Conservation (phyloP, 2,888 invertebrate species). For the Caradrina kadenii region DNA sequence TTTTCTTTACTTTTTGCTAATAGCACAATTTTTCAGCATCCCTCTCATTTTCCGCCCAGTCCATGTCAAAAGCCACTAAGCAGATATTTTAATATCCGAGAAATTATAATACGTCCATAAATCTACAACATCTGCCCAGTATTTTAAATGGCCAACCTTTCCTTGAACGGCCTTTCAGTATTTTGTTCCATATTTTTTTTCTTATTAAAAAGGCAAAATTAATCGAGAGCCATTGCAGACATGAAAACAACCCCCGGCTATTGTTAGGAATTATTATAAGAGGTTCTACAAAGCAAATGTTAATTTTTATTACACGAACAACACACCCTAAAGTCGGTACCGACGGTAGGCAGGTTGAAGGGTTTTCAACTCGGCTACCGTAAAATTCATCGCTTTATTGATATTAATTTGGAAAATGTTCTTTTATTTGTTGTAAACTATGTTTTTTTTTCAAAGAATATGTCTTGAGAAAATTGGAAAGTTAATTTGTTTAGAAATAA, state of each 20-base stretch:
- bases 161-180: slow-evolving; percentile 69
- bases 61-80: slow-evolving; percentile 68
- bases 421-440: slow-evolving; percentile 29
- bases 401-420: slow-evolving; percentile 56
- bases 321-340: slow-evolving; percentile 76
- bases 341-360: slow-evolving; percentile 66
- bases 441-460: slow-evolving; percentile 30
- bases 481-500: slow-evolving; percentile 30
- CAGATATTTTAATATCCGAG: slow-evolving; percentile 68
- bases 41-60: slow-evolving; percentile 64
- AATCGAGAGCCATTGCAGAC: slow-evolving; percentile 86
- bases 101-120: slow-evolving; percentile 70
- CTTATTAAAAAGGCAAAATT: slow-evolving; percentile 85
- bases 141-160: slow-evolving; percentile 77
- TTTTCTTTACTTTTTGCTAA: slow-evolving; percentile 61
- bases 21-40: slow-evolving; percentile 60
- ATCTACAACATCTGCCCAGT: slow-evolving; percentile 75
- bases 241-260: slow-evolving; percentile 86
- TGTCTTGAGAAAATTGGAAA: slow-evolving; percentile 25
- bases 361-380: slow-evolving; percentile 62
- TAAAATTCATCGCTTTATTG: slow-evolving; percentile 65
- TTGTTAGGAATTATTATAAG: slow-evolving; percentile 87
- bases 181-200: slow-evolving; percentile 78
- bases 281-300: slow-evolving; percentile 86
- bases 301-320: slow-evolving; percentile 87